Percentiles rank a stretch among this genome's conserved stretches.
Conservation (phyloP, 1,140 invertebrate genomes). For the Drosophila willistoni region DNA sequence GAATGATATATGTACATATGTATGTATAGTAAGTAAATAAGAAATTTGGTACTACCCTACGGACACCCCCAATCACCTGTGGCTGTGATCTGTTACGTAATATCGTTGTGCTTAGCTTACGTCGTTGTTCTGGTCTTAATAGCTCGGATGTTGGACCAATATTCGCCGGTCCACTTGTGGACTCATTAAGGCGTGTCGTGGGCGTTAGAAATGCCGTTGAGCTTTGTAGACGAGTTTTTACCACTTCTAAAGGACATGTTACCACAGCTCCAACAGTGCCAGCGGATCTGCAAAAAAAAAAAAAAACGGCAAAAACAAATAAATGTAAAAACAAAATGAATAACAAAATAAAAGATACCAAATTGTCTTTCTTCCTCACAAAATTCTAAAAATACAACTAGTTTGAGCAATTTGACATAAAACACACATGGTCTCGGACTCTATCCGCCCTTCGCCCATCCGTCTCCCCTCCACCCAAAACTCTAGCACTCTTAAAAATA, state of each 20-base stretch:
- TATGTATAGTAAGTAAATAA: conserved; percentile 47
- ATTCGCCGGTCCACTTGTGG: conserved; percentile 71
- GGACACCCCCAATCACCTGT: conserved; percentile 84
- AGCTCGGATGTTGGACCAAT: conserved; percentile 69
- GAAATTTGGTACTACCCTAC: conserved; percentile 83
- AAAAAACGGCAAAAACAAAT: conserved; percentile 60
- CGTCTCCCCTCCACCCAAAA: too few relatives aligned
- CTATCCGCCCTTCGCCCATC: not conserved
- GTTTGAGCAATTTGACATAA: not conserved
- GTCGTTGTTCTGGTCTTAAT: conserved; percentile 81
- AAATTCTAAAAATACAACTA: conserved; percentile 32
- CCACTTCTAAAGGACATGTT: conserved; percentile 99
- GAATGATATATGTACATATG: not conserved
- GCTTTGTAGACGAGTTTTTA: conserved; percentile 98
- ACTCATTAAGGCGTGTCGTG: conserved; percentile 78
- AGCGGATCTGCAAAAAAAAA: conserved; percentile 88
- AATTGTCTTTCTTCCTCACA: not conserved
- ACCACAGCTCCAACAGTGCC: conserved; percentile 98
- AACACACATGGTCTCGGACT: not conserved
- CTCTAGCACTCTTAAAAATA: conserved; percentile 44
- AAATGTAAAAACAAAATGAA: conserved; percentile 22
- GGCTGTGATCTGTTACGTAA: conserved; percentile 83
- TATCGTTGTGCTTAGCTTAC: conserved; percentile 83
- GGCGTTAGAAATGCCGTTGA: conserved; percentile 89
- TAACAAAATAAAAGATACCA: not conserved